A percentile compares a stretch with the other conserved stretches of the same genome.
These are phyloP conservation scores for Neoniphon sammara DNA, from an alignment of 2,797 vertebrate genomes.

Conservation along the genomic window DNA sequence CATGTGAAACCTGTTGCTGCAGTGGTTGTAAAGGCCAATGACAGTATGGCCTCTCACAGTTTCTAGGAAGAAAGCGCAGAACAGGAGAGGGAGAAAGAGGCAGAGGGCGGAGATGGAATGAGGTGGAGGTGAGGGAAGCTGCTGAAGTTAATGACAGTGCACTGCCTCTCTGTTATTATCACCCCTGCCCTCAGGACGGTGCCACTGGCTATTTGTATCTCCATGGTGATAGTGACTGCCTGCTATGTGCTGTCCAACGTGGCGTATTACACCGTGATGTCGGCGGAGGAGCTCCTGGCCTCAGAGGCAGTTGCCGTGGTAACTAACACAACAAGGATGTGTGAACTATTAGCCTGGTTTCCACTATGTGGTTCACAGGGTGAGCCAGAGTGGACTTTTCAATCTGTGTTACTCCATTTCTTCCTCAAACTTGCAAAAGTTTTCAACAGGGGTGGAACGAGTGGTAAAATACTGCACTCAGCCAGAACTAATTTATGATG, in stretches of 20 bases:
- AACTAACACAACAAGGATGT: constrained; percentile 41
- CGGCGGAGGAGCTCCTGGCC: constrained; percentile 88
- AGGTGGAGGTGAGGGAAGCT: constrained; percentile 4
- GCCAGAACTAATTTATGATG: too few species aligned
- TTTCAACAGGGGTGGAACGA: too few species aligned
- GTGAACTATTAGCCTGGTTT: too few species aligned
- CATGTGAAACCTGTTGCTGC: neutral
- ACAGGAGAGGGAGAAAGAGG: neutral
- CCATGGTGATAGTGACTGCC: constrained; percentile 92
- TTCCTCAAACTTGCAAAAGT: too few species aligned
- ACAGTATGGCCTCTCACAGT: neutral
- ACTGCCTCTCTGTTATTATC: constrained; percentile 1
- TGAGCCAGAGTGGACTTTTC: too few species aligned
- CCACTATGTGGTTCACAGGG: too few species aligned
- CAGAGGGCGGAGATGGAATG: neutral
- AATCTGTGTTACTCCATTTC: too few species aligned
- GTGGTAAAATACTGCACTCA: too few species aligned
- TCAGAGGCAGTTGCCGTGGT: constrained; percentile 95
- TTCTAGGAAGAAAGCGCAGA: neutral
- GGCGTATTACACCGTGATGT: constrained; percentile 95
- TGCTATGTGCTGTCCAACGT: constrained; percentile 94
- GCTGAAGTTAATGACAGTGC: constrained; percentile 8
- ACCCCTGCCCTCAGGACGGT: constrained; percentile 85
- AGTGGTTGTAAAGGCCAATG: neutral
- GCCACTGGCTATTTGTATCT: constrained; percentile 95